These are phyloP conservation scores for Rhagologus leucostigma DNA, from an alignment of 2,113 vertebrate species.

Conservation along the genomic window DNA sequence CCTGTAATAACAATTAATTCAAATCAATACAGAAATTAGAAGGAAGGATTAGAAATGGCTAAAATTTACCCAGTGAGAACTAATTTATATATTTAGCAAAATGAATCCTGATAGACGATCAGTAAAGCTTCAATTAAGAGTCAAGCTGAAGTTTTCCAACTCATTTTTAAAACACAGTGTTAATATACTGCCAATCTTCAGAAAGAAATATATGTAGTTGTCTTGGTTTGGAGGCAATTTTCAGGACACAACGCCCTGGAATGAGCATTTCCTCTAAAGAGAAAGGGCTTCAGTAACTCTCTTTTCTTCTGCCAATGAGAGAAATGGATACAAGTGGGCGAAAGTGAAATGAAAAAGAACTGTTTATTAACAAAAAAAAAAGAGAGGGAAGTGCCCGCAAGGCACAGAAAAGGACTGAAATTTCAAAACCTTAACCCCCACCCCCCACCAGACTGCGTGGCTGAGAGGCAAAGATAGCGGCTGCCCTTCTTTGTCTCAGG, in stretches of 20 bases:
- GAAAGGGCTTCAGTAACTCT: not conserved
- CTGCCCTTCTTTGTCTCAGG: not conserved
- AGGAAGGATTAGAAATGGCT: constrained; percentile 42
- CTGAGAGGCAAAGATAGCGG: not conserved
- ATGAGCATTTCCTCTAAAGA: not conserved
- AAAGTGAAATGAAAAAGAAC: not conserved
- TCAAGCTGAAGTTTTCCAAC: not conserved
- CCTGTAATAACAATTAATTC: constrained; percentile 55
- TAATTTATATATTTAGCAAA: constrained; percentile 36
- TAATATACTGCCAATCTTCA: not conserved
- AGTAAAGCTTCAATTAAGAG: constrained; percentile 14
- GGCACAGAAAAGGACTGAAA: not conserved
- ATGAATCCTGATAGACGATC: not conserved
- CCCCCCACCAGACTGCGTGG: not conserved
- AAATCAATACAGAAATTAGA: constrained; percentile 58
- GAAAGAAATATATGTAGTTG: not conserved
- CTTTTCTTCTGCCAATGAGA: not conserved
- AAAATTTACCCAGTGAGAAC: constrained; percentile 40
- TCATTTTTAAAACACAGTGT: not conserved
- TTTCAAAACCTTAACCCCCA: not conserved
- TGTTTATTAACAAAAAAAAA: not conserved
- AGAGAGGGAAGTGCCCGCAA: not conserved
- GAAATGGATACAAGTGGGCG: not conserved
- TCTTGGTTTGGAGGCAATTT: not conserved
- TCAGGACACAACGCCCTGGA: not conserved